A percentile compares a stretch with the other conserved stretches of the same genome.
Conservation (phyloP, 2,113 vertebrate genomes). For the Rhea pennata region DNA sequence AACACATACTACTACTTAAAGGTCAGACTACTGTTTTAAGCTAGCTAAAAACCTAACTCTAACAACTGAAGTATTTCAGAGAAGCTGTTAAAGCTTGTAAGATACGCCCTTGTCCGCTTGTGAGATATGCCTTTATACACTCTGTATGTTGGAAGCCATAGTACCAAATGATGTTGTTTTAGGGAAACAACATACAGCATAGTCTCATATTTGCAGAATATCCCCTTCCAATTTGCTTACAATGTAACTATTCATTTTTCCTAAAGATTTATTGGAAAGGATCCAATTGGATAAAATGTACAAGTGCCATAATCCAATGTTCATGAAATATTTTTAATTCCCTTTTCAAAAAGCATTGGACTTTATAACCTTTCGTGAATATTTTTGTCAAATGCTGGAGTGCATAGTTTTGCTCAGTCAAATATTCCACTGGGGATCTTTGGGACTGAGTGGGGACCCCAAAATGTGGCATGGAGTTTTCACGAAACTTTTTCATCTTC, state of each 20-base stretch:
- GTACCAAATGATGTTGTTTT: neutral
- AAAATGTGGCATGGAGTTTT: neutral
- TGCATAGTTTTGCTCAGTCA: neutral
- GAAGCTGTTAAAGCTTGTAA: neutral
- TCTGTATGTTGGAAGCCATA: neutral
- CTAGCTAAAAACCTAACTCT: neutral
- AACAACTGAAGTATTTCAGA: neutral
- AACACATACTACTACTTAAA: neutral
- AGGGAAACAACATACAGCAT: neutral
- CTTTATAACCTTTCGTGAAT: constrained; percentile 14
- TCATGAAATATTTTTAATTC: neutral
- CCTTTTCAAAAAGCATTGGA: neutral
- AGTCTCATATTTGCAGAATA: neutral
- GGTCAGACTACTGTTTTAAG: neutral
- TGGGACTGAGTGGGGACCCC: neutral
- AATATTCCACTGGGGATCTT: neutral
- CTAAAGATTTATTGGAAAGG: neutral
- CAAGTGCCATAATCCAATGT: neutral
- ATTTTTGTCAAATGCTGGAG: neutral
- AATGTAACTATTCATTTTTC: neutral
- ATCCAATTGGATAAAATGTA: neutral
- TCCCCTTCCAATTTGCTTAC: neutral
- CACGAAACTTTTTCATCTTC: neutral
- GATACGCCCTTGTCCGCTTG: neutral
- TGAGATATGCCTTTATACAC: neutral